phyloP scores from a whole-genome alignment of 2,113 vertebrate genomes.

The Tenrec ecaudatus region DNA sequence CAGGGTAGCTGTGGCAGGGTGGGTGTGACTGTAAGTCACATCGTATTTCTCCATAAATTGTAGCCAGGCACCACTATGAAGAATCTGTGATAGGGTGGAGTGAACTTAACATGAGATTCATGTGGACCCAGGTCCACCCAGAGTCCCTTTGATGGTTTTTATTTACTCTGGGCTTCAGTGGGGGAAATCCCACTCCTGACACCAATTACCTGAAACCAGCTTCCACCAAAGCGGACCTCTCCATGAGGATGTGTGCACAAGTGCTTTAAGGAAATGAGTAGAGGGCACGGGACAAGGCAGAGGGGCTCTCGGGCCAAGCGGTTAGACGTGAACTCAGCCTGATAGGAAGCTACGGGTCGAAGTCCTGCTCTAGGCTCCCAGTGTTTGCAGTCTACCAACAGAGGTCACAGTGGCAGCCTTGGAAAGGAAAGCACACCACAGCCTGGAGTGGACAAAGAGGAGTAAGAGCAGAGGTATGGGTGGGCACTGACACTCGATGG shows the following conservation, averaged over 20 bases:
- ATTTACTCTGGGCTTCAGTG: not conserved
- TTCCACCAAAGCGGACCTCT: not conserved
- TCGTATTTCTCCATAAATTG: not conserved
- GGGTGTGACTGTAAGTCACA: not conserved
- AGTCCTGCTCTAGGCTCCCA: no score
- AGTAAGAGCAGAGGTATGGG: not conserved
- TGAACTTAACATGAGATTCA: not conserved
- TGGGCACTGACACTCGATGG: not conserved
- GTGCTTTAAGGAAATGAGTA: not conserved
- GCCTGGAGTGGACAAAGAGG: not conserved
- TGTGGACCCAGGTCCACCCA: fast-evolving
- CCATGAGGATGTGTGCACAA: not conserved
- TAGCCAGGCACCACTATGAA: not conserved
- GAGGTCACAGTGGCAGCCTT: not conserved
- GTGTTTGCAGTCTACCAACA: not conserved
- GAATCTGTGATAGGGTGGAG: fast-evolving
- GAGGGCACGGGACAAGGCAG: not conserved
- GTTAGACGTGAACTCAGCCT: not conserved
- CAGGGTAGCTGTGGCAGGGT: not conserved
- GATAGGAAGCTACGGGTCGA: not conserved
- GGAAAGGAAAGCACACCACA: not conserved
- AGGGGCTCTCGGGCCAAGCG: not conserved
- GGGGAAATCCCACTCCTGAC: not conserved
- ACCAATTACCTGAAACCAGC: not conserved
- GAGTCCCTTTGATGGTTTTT: not conserved